Conservation (phyloP, 2,888 invertebrate genomes). For the Drosophila glabriapex region DNA sequence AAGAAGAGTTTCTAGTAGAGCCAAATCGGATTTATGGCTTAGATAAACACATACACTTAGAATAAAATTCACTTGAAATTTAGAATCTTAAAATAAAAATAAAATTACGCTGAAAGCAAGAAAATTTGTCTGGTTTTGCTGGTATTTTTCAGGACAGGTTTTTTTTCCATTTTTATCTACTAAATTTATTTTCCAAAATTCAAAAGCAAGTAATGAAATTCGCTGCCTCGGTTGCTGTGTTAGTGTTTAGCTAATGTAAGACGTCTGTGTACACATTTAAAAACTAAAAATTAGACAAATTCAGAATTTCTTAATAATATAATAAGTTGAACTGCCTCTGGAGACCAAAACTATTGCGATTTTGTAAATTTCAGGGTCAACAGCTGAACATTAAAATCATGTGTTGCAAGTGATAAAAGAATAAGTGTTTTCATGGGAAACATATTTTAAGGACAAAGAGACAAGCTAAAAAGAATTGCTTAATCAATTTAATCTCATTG, state of each 20-base stretch:
- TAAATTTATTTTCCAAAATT: not conserved
- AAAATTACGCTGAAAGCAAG: not conserved
- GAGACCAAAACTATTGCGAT: no score
- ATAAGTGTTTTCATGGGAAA: not conserved
- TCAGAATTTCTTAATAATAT: not conserved
- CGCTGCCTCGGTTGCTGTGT: not conserved
- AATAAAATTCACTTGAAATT: not conserved
- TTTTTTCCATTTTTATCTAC: not conserved
- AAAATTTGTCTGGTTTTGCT: not conserved
- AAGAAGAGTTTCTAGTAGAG: not conserved
- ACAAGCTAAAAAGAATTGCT: not conserved
- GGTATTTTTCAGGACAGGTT: not conserved
- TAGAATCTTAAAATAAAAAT: not conserved
- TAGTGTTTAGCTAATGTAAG: not conserved
- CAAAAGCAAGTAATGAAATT: not conserved
- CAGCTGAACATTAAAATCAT: not conserved
- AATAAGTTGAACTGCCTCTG: not conserved
- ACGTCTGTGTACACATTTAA: not conserved
- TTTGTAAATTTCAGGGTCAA: not conserved
- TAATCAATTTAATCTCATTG: constrained; percentile 27
- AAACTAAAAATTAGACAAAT: not conserved
- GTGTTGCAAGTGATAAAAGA: not conserved
- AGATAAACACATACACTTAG: not conserved
- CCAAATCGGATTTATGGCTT: not conserved
- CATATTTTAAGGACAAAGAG: not conserved